Evolutionary conservation across 2,888 invertebrate genomes (phyloP).

Genomic region (Nomada ferruginata): DNA sequence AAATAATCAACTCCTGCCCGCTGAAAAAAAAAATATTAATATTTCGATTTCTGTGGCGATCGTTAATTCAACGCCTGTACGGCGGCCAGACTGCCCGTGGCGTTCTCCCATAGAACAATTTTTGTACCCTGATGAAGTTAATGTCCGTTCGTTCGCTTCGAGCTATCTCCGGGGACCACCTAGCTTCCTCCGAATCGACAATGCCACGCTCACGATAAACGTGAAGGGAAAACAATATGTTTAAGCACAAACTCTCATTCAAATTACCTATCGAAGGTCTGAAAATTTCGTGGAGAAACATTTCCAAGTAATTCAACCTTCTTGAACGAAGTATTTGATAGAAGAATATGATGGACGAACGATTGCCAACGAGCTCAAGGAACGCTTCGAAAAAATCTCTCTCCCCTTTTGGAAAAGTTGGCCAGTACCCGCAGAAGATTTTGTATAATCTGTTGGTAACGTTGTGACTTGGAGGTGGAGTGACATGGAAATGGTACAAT

Average conservation of each 20-base stretch:
- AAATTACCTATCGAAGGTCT: neutral
- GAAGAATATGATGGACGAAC: neutral
- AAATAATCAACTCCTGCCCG: too few species aligned
- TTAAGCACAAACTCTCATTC: neutral
- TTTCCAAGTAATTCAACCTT: neutral
- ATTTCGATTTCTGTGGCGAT: conserved; percentile 53
- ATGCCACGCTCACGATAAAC: conserved; percentile 50
- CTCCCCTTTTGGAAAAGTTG: neutral
- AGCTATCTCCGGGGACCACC: conserved; percentile 30
- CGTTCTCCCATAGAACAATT: conserved; percentile 60
- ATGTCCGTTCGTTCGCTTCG: conserved; percentile 54
- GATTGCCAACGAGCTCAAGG: conserved; percentile 23
- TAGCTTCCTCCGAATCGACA: conserved; percentile 50
- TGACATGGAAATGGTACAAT: too few species aligned
- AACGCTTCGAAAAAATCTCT: neutral
- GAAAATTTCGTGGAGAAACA: neutral
- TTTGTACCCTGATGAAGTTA: conserved; percentile 69
- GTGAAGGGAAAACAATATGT: conserved; percentile 15
- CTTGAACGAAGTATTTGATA: too few species aligned
- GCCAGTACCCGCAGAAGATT: too few species aligned
- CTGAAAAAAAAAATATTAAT: conserved; percentile 28
- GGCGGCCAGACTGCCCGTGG: neutral
- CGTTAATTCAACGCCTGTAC: conserved; percentile 55
- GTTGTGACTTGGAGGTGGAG: too few species aligned
- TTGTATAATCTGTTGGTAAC: too few species aligned